A percentile compares a stretch with the other conserved stretches of the same genome.
Evolutionary conservation across 2,888 invertebrate species (phyloP).

Genomic region (Heliconius hortense): DNA sequence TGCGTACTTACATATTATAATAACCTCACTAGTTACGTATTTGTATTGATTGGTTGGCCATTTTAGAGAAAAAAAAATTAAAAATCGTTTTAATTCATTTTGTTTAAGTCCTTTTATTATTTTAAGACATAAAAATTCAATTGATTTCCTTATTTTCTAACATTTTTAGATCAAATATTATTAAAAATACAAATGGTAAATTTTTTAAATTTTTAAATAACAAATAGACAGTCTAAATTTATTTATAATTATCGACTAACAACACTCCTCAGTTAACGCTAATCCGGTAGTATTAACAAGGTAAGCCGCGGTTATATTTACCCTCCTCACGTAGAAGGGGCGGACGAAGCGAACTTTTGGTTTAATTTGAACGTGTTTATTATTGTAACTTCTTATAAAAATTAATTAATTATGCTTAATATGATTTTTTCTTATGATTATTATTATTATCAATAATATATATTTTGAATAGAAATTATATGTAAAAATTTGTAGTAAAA

Average conservation of each 20-base stretch:
- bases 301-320: slow-evolving; percentile 35
- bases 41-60: neutral
- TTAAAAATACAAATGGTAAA: no score
- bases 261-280: neutral
- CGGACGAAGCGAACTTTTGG: slow-evolving; percentile 24
- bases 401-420: no score
- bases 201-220: neutral
- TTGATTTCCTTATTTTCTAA: no score
- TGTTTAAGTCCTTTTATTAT: no score
- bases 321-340: slow-evolving; percentile 24
- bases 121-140: no score
- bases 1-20: neutral
- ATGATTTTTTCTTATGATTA: no score
- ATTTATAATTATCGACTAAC: neutral
- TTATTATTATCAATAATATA: no score
- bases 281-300: slow-evolving; percentile 31
- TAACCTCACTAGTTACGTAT: neutral
- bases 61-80: no score
- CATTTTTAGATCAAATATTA: no score
- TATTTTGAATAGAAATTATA: no score
- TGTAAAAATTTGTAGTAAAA: no score
- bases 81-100: no score
- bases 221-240: neutral
- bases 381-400: neutral
- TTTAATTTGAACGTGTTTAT: neutral